Conservation (phyloP, 2,888 invertebrate species). For the Schizaphis graminum region DNA sequence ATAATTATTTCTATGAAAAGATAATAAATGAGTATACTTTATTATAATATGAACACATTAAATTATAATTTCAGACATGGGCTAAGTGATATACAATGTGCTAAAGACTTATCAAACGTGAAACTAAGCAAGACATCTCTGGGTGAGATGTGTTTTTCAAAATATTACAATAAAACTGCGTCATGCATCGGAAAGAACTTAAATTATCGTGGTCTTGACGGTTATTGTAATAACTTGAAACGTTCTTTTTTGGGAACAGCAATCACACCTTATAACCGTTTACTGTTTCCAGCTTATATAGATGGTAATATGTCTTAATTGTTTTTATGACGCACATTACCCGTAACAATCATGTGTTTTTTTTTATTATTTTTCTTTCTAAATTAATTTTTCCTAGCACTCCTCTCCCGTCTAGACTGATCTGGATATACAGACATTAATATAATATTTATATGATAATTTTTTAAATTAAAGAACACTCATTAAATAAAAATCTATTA, state of each 20-base stretch:
- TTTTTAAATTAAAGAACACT: no score
- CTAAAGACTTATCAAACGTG: conserved; percentile 29
- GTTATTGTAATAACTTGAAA: conserved; percentile 78
- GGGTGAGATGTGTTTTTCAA: conserved; percentile 37
- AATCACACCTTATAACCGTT: conserved; percentile 78
- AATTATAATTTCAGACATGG: conserved; percentile 21
- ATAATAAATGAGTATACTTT: no score
- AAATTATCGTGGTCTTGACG: conserved; percentile 78
- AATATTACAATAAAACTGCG: background rate
- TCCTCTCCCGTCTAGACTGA: no score
- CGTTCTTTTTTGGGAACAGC: conserved; percentile 78
- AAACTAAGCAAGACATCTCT: conserved; percentile 53
- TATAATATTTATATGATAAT: no score
- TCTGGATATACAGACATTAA: no score
- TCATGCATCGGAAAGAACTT: conserved; percentile 68
- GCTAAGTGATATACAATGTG: conserved; percentile 20
- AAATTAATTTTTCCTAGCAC: no score
- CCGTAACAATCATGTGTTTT: no score
- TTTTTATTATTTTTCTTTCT: no score
- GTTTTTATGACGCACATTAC: no score
- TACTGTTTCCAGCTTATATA: conserved; percentile 78
- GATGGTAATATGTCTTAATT: conserved; percentile 73
- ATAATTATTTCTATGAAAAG: conserved; percentile 71
- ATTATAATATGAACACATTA: no score
- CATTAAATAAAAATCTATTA: no score